Evolutionary conservation across 1,140 invertebrate genomes (phyloP), one percentile per base, ranked within the genome.

Genomic region (Medauroidea extradentata): DNA sequence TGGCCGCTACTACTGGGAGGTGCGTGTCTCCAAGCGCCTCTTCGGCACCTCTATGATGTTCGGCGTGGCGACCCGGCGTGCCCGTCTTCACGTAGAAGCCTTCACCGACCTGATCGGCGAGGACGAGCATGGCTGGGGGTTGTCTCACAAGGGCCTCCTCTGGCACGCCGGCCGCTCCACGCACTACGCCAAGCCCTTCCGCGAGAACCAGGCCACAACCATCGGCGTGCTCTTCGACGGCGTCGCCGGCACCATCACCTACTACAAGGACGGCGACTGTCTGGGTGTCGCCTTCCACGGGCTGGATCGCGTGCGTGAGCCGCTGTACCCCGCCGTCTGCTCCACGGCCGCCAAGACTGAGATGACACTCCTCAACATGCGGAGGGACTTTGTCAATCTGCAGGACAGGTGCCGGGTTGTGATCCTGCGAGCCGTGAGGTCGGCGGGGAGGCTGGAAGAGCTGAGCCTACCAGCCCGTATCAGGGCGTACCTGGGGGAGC

Each of bases 11-110:
- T 83, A 81, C 65, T 82, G 79, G 79, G 87, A 89, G 70, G 71
- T 89, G 25, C 70, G 78, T 39, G 73, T 89, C 0, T 82, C 82
- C 0, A 81, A 85, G 63, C 71, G 87, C 29, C 78, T 89, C 23
- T 89, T 88, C 63, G 87, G 87, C 24, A 90, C 87, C 0, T 87
- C 85, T 58, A 88, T 90, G 75, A 89, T 89, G 88, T 86, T 89
- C 62, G 88, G 88, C 25, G 78, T 90, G 7, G 85, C 83, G 2
- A 89, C 88, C 1, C 75, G 74, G 49, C 72, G 77, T 9, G 83
- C 84, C 9, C 71, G 84, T 0, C 73, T 89, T 0, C 85, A 88
- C 63, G 79, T 80, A 0, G 81, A 85, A 65, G 75, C 80, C 13
- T 90, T 89, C 69, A 79, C 82, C 13, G 88, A 89, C 69, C 70